phyloP scores from a whole-genome alignment of 2,797 vertebrate species.

The Crypturellus tataupa region DNA sequence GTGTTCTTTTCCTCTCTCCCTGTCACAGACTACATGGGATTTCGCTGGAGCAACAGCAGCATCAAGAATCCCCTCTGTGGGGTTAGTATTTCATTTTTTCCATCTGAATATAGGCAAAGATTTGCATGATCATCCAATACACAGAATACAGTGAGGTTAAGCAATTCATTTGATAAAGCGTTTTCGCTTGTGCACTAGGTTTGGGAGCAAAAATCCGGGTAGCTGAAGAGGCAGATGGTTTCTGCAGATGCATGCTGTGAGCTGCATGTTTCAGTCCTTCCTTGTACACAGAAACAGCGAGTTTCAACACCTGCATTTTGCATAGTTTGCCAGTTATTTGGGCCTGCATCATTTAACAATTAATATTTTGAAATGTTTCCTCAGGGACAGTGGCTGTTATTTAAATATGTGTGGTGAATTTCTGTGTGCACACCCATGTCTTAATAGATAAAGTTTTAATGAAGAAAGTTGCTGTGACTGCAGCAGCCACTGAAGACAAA shows the following conservation, averaged over 20 bases:
- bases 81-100: not conserved
- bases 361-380: not conserved
- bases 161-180: accelerated
- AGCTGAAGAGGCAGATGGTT: not conserved
- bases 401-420: not conserved
- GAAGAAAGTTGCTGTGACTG: accelerated
- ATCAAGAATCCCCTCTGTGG: not conserved
- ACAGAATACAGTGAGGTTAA: accelerated
- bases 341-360: not conserved
- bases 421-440: not conserved
- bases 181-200: accelerated
- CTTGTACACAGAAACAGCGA: not conserved
- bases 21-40: not conserved
- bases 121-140: not conserved
- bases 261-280: accelerated
- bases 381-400: not conserved
- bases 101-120: not conserved
- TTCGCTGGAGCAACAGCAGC: not conserved
- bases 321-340: not conserved
- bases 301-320: not conserved
- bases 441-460: not conserved
- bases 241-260: not conserved
- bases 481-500: not conserved
- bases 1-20: not conserved
- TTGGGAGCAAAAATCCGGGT: not conserved